phyloP scores from a whole-genome alignment of 2,888 invertebrate species.

The Thecophora atra region DNA sequence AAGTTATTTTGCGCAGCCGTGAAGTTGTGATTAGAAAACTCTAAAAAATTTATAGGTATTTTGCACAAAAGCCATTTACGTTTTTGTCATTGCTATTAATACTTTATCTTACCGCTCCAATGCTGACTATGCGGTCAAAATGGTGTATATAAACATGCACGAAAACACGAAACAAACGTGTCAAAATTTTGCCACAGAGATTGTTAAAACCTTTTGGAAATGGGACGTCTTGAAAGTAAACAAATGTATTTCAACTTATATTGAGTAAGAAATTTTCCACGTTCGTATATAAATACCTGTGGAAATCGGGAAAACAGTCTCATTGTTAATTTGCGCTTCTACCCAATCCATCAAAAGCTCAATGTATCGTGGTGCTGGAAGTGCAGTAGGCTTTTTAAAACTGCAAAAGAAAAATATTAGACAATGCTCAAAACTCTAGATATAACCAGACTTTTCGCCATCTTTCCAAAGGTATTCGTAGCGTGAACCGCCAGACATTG shows the following conservation, averaged over 20 bases:
- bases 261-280: too few relatives aligned
- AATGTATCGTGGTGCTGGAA: slow-evolving; percentile 87
- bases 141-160: slow-evolving; percentile 96
- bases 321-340: slow-evolving; percentile 89
- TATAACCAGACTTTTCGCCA: slow-evolving; percentile 70
- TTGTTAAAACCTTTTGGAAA: slow-evolving; percentile 85
- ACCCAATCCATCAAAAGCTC: slow-evolving; percentile 90
- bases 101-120: slow-evolving; percentile 78
- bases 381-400: slow-evolving; percentile 80
- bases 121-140: slow-evolving; percentile 86
- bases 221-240: slow-evolving; percentile 73
- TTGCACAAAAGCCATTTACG: too few relatives aligned
- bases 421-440: not conserved
- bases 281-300: slow-evolving; percentile 66
- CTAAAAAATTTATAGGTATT: too few relatives aligned
- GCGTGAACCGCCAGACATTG: slow-evolving; percentile 88
- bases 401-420: slow-evolving; percentile 45
- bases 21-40: too few relatives aligned
- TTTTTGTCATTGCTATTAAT: too few relatives aligned
- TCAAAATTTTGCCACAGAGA: slow-evolving; percentile 86
- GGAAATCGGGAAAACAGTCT: slow-evolving; percentile 83
- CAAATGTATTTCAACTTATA: too few relatives aligned
- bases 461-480: slow-evolving; percentile 94
- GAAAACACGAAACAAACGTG: slow-evolving; percentile 87
- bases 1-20: too few relatives aligned